Evolutionary conservation across 2,113 vertebrate species (phyloP).

Genomic region (Psophia crepitans): DNA sequence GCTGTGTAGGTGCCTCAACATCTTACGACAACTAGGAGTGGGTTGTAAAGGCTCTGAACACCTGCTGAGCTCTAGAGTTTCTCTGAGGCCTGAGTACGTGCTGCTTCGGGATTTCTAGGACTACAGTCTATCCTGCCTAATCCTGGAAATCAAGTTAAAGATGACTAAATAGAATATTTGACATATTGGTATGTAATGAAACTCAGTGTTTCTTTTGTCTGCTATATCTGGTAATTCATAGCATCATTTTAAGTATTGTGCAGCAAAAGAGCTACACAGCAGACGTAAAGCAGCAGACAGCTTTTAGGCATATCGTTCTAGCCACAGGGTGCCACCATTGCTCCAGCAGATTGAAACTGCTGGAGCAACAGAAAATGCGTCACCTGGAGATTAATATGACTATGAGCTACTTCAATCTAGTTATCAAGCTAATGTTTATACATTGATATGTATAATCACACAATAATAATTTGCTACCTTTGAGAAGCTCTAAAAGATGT

Average conservation of each 20-base stretch:
- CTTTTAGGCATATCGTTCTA: neutral
- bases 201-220: neutral
- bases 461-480: neutral
- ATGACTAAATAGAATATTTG: neutral
- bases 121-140: rapidly evolving
- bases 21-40: rapidly evolving
- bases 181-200: rapidly evolving
- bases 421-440: neutral
- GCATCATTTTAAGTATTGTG: neutral
- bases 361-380: neutral
- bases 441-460: conserved; percentile 10
- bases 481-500: neutral
- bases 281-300: neutral
- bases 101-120: neutral
- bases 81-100: neutral
- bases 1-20: neutral
- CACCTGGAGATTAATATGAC: neutral
- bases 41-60: too few species aligned
- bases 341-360: neutral
- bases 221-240: neutral
- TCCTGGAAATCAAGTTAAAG: neutral
- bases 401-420: neutral
- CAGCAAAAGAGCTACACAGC: neutral
- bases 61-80: too few species aligned
- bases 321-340: conserved; percentile 65